Base-by-base conservation (phyloP, 1,140 invertebrate genomes). In the Catajapyx aquilonaris region DNA sequence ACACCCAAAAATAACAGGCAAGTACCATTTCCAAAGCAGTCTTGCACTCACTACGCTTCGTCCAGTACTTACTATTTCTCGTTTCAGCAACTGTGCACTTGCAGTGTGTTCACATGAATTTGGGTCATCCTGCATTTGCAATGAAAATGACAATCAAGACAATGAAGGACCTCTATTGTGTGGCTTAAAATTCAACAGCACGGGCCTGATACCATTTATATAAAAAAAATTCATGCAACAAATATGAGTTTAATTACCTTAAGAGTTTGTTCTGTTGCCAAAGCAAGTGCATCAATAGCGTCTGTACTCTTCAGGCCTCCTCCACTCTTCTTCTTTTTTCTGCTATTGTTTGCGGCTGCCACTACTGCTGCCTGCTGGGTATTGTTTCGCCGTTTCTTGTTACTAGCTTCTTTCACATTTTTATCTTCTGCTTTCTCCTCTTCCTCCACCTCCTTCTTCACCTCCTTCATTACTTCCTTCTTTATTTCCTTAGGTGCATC, bases 231-330 rank as follows among this genome's bases (percentile, higher is more conserved):
- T 7, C 15, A 33, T 15, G 15, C 5, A 11, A 7, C 17, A 5
- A 7, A 7, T 11, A 7, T 33, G 5, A 5, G 10, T 38, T 31
- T 35, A 45, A 49, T 51, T 55, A 68, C 65, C 51, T 83, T 81
- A 3, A 84, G 59, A 16, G 79, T 81, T 60, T 84, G 76, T 53
- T 84, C 79, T 0, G 74, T 78, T 3, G 73, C 74, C 44, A 73
- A 60, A 48, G 73, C 72, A 2, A 86, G 56, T 1, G 78, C 80
- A 50, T 81, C 76, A 38, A 80, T 69, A 5, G 69, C 71, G 5
- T 69, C 65, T 43, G 61, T 62, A 47, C 63, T 71, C 46, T 62
- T 65, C 9, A 57, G 55, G 51, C 42, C 40, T 20, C 43, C 43
- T 41, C 50, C 45, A 52, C 59, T 52, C 39, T 53, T 48, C 42